Conservation (phyloP, 2,113 vertebrate genomes). For the Anseranas semipalmata region DNA sequence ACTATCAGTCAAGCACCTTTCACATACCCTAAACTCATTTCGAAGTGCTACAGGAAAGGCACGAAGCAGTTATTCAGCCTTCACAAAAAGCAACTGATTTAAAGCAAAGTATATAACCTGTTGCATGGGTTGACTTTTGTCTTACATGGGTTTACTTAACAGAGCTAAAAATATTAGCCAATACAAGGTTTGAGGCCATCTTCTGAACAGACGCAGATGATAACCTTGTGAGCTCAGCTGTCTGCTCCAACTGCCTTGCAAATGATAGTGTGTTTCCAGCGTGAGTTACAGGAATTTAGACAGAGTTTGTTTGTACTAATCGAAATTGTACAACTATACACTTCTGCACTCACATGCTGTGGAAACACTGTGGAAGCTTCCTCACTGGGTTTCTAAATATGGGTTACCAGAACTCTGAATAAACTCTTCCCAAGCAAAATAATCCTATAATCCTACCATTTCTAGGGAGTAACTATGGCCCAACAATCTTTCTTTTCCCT, state of each 20-base stretch:
- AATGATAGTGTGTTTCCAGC: conserved; percentile 2
- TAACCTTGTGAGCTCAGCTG: conserved; percentile 49
- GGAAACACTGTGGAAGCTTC: background rate
- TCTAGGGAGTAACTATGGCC: background rate
- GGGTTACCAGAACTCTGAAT: background rate
- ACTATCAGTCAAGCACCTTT: background rate
- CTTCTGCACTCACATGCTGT: background rate
- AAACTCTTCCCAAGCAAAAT: background rate
- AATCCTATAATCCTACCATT: background rate
- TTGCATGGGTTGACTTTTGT: conserved; percentile 1
- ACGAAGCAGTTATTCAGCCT: background rate
- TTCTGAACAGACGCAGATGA: conserved; percentile 16
- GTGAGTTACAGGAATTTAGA: background rate
- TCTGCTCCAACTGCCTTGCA: background rate
- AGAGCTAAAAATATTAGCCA: conserved; percentile 37
- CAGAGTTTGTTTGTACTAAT: background rate
- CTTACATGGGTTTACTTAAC: conserved; percentile 13
- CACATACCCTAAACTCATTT: background rate
- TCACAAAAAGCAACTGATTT: background rate
- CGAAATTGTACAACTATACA: background rate
- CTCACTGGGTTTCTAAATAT: background rate
- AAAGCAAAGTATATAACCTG: conserved; percentile 31
- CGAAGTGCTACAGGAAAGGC: background rate
- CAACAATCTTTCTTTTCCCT: background rate
- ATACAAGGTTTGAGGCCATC: background rate